Conservation (phyloP, 2,888 invertebrate genomes). For the Volucella bombylans region DNA sequence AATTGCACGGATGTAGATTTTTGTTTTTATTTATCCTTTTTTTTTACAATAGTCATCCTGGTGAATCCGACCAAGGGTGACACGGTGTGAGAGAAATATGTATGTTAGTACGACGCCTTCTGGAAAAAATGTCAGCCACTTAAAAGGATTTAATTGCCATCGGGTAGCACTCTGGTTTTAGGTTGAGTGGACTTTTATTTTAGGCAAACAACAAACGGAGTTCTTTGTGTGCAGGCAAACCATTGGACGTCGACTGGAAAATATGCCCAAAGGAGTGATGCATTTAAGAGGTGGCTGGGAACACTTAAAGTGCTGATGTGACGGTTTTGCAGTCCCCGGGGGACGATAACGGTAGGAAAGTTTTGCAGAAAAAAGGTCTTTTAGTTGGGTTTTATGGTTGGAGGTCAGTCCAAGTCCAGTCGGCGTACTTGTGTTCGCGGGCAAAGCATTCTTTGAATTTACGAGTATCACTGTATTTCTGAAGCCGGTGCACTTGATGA, state of each 20-base stretch:
- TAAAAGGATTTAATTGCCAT: constrained; percentile 58
- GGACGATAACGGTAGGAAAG: not conserved
- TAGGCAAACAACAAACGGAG: not conserved
- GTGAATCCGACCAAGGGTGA: constrained; percentile 24
- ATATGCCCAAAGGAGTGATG: constrained; percentile 43
- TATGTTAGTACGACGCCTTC: constrained; percentile 35
- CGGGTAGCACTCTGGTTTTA: constrained; percentile 2
- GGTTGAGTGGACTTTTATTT: constrained; percentile 25
- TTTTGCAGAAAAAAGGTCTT: not conserved
- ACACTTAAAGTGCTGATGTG: constrained; percentile 19
- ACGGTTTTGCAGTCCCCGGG: constrained; percentile 17
- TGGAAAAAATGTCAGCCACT: constrained; percentile 52
- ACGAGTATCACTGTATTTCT: too few species aligned
- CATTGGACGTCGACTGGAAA: constrained; percentile 7
- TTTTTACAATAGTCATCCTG: not conserved
- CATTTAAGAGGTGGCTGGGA: constrained; percentile 10
- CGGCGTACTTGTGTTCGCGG: too few species aligned
- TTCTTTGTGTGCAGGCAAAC: not conserved
- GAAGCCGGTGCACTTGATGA: too few species aligned
- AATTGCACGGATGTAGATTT: constrained; percentile 39
- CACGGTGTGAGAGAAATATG: constrained; percentile 44
- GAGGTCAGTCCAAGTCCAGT: not conserved
- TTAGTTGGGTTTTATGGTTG: not conserved
- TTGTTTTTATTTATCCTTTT: constrained; percentile 4
- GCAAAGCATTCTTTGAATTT: too few species aligned